Evolutionary conservation across 2,113 vertebrate genomes (phyloP).

Genomic region (Stegostoma tigrinum): DNA sequence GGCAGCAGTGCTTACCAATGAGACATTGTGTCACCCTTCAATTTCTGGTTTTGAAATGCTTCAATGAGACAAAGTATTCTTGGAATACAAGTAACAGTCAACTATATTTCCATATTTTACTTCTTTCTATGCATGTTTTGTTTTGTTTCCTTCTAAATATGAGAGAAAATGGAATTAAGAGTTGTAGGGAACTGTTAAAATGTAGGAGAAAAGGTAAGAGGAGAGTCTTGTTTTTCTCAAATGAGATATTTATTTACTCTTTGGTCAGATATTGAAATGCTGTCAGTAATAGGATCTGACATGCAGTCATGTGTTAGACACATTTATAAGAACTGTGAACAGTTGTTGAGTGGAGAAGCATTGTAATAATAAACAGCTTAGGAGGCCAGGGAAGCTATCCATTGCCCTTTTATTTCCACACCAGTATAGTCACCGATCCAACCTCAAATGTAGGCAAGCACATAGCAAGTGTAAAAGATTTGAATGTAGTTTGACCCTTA

Average conservation of each 20-base stretch:
- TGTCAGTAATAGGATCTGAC: background rate
- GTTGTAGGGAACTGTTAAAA: background rate
- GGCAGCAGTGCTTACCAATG: no score
- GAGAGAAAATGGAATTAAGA: background rate
- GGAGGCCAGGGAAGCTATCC: background rate
- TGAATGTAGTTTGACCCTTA: background rate
- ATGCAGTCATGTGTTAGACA: constrained; percentile 27
- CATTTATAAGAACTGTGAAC: constrained; percentile 11
- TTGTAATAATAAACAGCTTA: background rate
- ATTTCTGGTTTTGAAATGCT: background rate
- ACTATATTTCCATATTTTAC: background rate
- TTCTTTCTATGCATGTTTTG: background rate
- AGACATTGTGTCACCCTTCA: no score
- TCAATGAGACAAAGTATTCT: background rate
- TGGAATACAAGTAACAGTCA: background rate
- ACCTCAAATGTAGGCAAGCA: background rate
- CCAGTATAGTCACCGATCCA: background rate
- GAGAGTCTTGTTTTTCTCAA: background rate
- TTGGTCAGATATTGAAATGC: background rate
- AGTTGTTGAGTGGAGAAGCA: background rate
- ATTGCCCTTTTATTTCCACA: background rate
- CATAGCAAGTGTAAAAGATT: background rate
- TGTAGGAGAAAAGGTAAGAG: background rate
- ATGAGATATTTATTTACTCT: background rate
- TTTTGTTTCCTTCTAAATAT: background rate